Conservation (phyloP, 1,140 invertebrate species). For the Spodoptera litura region DNA sequence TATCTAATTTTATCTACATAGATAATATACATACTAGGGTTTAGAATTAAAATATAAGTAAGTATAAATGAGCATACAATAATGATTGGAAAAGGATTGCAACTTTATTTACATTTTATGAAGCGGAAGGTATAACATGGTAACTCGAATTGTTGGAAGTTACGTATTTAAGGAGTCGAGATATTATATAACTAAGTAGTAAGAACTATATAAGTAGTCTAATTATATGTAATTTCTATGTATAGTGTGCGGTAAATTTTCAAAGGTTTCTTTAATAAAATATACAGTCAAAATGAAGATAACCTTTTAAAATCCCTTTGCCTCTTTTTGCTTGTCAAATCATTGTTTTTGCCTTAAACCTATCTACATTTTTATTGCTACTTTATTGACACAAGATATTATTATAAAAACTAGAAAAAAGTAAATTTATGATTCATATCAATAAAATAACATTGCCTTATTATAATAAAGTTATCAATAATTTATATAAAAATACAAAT, state of each 20-base stretch:
- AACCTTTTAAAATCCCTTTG: conserved; percentile 81
- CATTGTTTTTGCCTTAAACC: conserved; percentile 26
- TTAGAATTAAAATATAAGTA: background rate
- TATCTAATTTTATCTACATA: conserved; percentile 59
- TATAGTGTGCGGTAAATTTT: conserved; percentile 73
- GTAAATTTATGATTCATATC: conserved; percentile 29
- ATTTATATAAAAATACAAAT: conserved; percentile 79
- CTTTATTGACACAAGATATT: conserved; percentile 62
- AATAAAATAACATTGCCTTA: conserved; percentile 65
- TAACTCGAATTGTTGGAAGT: conserved; percentile 81
- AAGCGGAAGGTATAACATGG: conserved; percentile 77
- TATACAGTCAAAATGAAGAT: conserved; percentile 76
- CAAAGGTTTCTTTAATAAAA: conserved; percentile 78
- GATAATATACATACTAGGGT: conserved; percentile 42
- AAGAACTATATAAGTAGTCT: conserved; percentile 57
- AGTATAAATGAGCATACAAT: conserved; percentile 18
- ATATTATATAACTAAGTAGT: conserved; percentile 56
- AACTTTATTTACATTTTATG: conserved; percentile 76
- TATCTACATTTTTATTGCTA: conserved; percentile 48
- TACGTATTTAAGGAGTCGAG: conserved; percentile 67
- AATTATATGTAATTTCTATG: conserved; percentile 54
- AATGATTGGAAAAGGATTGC: conserved; percentile 58
- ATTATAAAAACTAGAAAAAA: conserved; percentile 20
- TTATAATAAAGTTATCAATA: conserved; percentile 67
- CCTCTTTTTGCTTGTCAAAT: conserved; percentile 84